phyloP scores from a whole-genome alignment of 2,113 vertebrate genomes.

The Crotalus horridus region DNA sequence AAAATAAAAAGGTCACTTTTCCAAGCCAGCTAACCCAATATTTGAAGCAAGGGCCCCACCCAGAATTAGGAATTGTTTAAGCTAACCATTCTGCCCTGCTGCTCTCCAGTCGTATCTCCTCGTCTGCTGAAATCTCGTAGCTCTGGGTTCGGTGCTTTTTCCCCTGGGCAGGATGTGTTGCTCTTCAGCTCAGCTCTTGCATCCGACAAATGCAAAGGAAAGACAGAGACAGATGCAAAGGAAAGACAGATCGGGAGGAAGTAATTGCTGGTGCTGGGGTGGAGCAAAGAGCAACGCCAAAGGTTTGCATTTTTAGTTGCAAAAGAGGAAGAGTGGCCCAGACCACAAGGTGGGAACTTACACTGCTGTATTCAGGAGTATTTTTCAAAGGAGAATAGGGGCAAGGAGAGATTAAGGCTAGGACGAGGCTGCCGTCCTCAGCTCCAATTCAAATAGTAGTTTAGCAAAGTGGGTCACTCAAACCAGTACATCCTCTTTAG shows the following conservation, averaged over 20 bases:
- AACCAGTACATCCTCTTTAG: not conserved
- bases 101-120: not conserved
- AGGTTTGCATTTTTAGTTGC: not conserved
- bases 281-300: not conserved
- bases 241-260: not conserved
- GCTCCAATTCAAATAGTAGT: not conserved
- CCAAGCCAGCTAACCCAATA: not conserved
- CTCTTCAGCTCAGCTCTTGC: not conserved
- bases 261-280: not conserved
- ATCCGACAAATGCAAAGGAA: not conserved
- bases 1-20: not conserved
- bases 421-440: too few species aligned
- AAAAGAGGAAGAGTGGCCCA: not conserved
- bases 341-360: not conserved
- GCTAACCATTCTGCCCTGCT: constrained; percentile 17
- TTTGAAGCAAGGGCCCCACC: not conserved
- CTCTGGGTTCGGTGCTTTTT: not conserved
- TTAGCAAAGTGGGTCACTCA: not conserved
- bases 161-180: not conserved
- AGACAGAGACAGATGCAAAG: not conserved
- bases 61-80: not conserved
- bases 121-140: not conserved
- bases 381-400: too few species aligned
- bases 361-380: not conserved
- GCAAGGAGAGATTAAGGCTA: not conserved